These are phyloP conservation scores for Hippopotamus amphibius DNA, from an alignment of 2,113 vertebrate species.

Conservation along the genomic window DNA sequence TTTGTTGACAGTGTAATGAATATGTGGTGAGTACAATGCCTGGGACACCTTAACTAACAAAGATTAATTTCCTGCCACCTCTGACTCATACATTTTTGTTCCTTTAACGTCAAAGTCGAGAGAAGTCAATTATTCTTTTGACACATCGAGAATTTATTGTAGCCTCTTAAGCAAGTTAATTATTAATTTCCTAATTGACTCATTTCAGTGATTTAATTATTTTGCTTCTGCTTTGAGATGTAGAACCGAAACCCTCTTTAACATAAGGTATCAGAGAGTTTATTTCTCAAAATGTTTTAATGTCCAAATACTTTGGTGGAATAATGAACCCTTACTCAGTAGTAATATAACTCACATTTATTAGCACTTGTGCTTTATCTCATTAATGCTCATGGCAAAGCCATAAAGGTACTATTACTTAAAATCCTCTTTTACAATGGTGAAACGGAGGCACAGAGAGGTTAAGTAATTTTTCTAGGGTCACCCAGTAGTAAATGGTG, in stretches of 20 bases:
- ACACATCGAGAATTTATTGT: neutral
- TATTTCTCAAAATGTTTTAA: constrained; percentile 12
- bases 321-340: neutral
- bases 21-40: neutral
- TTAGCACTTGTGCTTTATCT: neutral
- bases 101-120: neutral
- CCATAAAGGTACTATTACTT: neutral
- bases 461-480: neutral
- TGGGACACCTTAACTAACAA: neutral
- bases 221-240: constrained; percentile 29
- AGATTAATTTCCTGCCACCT: neutral
- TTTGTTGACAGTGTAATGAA: neutral
- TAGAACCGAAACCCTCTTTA: constrained; percentile 2
- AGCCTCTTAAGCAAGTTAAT: constrained; percentile 44
- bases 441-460: neutral
- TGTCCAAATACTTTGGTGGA: neutral
- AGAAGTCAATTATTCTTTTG: constrained; percentile 30
- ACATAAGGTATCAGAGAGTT: neutral
- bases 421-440: neutral
- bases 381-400: neutral
- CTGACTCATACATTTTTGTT: neutral
- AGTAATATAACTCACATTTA: neutral
- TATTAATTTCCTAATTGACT: constrained; percentile 39
- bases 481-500: neutral
- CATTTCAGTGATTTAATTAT: neutral